These are phyloP conservation scores for Sialia sialis DNA, from an alignment of 2,113 vertebrate species.

Conservation along the genomic window DNA sequence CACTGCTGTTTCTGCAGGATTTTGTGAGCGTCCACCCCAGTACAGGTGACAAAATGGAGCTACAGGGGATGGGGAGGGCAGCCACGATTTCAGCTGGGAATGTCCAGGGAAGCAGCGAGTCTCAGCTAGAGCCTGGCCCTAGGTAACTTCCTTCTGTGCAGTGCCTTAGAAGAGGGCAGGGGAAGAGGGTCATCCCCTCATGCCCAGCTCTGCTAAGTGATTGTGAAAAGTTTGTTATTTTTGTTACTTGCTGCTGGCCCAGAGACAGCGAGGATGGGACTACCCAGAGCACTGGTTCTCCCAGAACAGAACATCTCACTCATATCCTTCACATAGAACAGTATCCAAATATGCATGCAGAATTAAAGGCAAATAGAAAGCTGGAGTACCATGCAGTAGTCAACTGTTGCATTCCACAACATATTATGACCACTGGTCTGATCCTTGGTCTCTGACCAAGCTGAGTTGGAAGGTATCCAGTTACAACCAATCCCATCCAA, in stretches of 20 bases:
- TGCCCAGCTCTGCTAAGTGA: not conserved
- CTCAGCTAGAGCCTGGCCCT: not conserved
- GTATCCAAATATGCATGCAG: fast-evolving
- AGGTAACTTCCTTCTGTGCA: not conserved
- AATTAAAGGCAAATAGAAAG: not conserved
- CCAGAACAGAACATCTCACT: not conserved
- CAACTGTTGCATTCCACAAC: too few species aligned
- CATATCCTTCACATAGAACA: not conserved
- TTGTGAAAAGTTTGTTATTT: not conserved
- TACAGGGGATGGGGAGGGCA: not conserved
- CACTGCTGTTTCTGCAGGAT: not conserved
- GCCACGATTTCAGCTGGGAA: not conserved
- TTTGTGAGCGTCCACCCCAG: not conserved
- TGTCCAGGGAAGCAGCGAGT: not conserved
- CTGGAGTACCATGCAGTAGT: not conserved
- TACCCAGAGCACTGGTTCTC: not conserved
- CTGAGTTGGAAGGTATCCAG: too few species aligned
- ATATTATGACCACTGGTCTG: too few species aligned
- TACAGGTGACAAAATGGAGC: not conserved
- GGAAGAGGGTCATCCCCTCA: not conserved
- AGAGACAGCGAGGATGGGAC: not conserved
- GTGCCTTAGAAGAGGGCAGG: not conserved
- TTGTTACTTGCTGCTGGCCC: not conserved
- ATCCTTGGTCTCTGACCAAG: too few species aligned
- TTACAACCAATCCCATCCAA: too few species aligned